Evolutionary conservation across 2,797 vertebrate species (phyloP), one percentile per base, ranked within the genome.

Genomic region (Phaenicophaeus curvirostris): DNA sequence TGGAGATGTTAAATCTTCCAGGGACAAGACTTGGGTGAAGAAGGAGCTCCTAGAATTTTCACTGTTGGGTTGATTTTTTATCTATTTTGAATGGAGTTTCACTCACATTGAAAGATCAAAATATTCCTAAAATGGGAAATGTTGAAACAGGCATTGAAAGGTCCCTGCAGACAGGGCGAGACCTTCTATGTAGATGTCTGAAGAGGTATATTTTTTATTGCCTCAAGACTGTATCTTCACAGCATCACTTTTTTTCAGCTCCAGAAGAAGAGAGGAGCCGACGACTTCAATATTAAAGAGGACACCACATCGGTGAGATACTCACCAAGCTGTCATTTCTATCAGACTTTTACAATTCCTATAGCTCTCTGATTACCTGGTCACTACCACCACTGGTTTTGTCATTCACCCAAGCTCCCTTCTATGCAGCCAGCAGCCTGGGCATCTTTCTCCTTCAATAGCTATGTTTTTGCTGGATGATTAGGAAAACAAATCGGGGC

Each of bases 401-500:
- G 37, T 30, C 44, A 44, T 39, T 41, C 67, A 62, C 44, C 83
- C 81, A 35, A 16, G 51, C 16, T 61, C n/a, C 74, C 74, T 15
- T 68, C 35, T 10, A 20, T 5, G 19, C 35, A 85, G 30, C 58
- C 94, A 92, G 35, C 27, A 89, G 46, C 50, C 68, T 35, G 25
- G 15, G 48, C 46, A 78, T 8, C 58, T 50, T 54, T 50, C 51
- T 87, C 39, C 80, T 73, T 13, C 8, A 13, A 85, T 75, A 67
- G 55, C 66, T 61, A 28, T 14, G 2, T n/a, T 59, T 85, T 90
- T 35, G 25, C n/a, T 50, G 55, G 57, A 28, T 93, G 46, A 88
- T 9, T 61, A 83, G 67, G 85, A 85, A 95, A 95, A 94, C 88
- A 90, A 94, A 97, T 39, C 25, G 82, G 69, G 72, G 42, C 39